Conservation (phyloP, 1,140 invertebrate species). For the Zophobas morio region DNA sequence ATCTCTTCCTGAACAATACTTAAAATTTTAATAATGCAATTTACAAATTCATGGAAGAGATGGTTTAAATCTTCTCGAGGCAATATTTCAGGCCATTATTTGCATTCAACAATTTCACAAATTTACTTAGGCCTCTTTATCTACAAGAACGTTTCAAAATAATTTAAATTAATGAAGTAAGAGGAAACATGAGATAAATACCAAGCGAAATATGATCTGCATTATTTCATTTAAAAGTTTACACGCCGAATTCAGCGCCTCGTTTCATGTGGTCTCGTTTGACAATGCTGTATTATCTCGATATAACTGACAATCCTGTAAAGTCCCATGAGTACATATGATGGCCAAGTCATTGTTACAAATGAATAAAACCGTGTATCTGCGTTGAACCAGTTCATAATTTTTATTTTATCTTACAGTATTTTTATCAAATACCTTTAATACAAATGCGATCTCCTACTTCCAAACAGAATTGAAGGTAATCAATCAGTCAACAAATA, state of each 20-base stretch:
- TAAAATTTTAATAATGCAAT: conserved; percentile 29
- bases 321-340: no score
- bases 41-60: conserved; percentile 31
- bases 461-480: no score
- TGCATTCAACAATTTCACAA: conserved; percentile 28
- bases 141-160: conserved; percentile 28
- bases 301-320: no score
- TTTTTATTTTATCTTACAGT: no score
- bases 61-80: conserved; percentile 18
- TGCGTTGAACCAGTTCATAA: no score
- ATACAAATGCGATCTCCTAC: no score
- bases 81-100: conserved; percentile 27
- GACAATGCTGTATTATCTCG: no score
- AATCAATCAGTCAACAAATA: no score
- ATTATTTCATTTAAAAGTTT: conserved; percentile 10
- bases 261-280: neutral
- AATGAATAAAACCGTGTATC: no score
- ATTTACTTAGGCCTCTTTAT: conserved; percentile 23
- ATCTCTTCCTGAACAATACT: conserved; percentile 19
- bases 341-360: no score
- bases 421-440: no score
- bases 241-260: neutral
- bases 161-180: conserved; percentile 36
- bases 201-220: neutral
- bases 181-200: conserved; percentile 31